Evolutionary conservation across 37 sponge, comb jelly and placozoan genomes (phyloP), one percentile per base, ranked within the genome.

Genomic region (Chondrilla cf. caribensis): DNA sequence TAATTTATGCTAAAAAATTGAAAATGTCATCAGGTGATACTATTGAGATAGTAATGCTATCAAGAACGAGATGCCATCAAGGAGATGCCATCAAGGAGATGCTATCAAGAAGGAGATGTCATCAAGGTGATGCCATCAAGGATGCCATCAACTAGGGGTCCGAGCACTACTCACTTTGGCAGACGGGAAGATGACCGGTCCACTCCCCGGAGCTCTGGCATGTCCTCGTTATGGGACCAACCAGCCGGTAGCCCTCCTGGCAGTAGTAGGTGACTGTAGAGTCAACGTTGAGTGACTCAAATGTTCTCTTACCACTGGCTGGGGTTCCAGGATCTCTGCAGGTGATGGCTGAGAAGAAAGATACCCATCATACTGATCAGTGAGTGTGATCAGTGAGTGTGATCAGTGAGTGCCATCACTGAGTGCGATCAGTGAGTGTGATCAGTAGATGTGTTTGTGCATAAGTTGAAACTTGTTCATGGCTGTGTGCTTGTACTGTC

Each of bases 281-380:
- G 8, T 60, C 77, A 4, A 84, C 44, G 3, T 22, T 73, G 41
- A 73, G 76, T 39, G 38, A n/a, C 24, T 38, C 37, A 2, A 73
- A 6, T 39, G 76, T 33, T 41, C 85, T 80, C 2, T 21, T 32
- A 0, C 92, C 89, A 68, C 82, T 84, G 0, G 25, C 77, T 38
- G 88, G 92, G 6, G 73, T 72, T 7, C 86, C 86, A n/a, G 86
- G 92, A 31, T 82, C 86, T 58, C 80, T 38, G 54, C 93, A 92
- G 38, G 76, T 73, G 19, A 73, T 73, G 44, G 76, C 76, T 73
- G 44, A 19, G n/a, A n/a, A n/a, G n/a, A n/a, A n/a, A n/a, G n/a
- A n/a, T n/a, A n/a, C 25, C 25, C 25, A 26, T n/a, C 25, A 26
- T 59, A 26, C 25, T n/a, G 22, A 26, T 59, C 25, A 26, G 60